Percentiles rank a stretch among this genome's conserved stretches.
Conservation (phyloP, 2,113 vertebrate species). For the Onychostruthus taczanowskii region DNA sequence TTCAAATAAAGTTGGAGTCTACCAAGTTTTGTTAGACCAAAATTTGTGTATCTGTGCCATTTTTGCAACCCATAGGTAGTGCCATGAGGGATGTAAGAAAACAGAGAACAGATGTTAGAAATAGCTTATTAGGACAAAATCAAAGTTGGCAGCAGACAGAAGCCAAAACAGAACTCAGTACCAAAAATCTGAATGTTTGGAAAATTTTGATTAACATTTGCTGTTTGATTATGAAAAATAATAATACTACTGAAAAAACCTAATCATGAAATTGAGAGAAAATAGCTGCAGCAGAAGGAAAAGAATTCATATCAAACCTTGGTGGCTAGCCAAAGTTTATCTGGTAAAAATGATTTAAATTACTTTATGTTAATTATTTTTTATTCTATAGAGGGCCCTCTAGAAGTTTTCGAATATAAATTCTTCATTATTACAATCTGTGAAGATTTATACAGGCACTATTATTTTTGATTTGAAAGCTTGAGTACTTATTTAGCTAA, state of each 20-base stretch:
- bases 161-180: background rate
- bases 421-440: background rate
- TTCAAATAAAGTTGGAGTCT: background rate
- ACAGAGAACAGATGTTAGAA: background rate
- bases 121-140: background rate
- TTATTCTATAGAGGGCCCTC: background rate
- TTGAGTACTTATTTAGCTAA: background rate
- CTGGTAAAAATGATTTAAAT: background rate
- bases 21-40: background rate
- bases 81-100: background rate
- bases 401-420: background rate
- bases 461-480: background rate
- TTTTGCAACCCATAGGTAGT: background rate
- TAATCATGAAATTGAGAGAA: background rate
- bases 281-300: background rate
- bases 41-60: background rate
- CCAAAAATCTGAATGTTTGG: background rate
- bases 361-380: background rate
- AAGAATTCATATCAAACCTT: background rate
- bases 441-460: background rate
- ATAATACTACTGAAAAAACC: background rate
- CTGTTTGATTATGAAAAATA: background rate
- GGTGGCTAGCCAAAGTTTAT: background rate
- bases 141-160: background rate
- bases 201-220: background rate